phyloP scores from a whole-genome alignment of 2,888 invertebrate genomes.

The Pyralis farinalis region DNA sequence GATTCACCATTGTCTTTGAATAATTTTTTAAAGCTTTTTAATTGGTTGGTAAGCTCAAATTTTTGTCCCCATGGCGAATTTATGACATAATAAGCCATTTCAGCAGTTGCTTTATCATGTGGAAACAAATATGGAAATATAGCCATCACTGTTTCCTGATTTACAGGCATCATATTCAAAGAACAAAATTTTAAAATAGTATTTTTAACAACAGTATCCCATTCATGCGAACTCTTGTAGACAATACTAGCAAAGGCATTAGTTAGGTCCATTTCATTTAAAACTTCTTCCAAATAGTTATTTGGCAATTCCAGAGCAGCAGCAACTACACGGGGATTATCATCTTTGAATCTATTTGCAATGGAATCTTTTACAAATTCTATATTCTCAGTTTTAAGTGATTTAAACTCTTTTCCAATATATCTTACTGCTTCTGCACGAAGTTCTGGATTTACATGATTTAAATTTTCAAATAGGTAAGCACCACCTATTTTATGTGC shows the following conservation, averaged over 20 bases:
- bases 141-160: constrained; percentile 79
- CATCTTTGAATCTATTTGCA: constrained; percentile 84
- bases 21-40: constrained; percentile 31
- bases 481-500: constrained; percentile 73
- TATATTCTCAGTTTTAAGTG: constrained; percentile 70
- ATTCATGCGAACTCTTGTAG: constrained; percentile 55
- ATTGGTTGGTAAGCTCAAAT: constrained; percentile 38
- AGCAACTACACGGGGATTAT: constrained; percentile 81
- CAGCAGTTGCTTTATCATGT: constrained; percentile 42
- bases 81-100: constrained; percentile 51
- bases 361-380: constrained; percentile 84
- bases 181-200: constrained; percentile 73
- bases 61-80: constrained; percentile 59
- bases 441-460: constrained; percentile 85
- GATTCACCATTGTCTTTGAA: constrained; percentile 36
- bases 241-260: constrained; percentile 74
- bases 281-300: constrained; percentile 50
- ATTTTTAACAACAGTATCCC: constrained; percentile 57
- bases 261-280: constrained; percentile 66
- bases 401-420: constrained; percentile 77
- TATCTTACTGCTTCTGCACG: constrained; percentile 85
- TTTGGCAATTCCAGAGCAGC: constrained; percentile 73
- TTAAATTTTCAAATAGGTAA: constrained; percentile 85
- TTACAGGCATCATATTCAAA: constrained; percentile 59
- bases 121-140: constrained; percentile 84